Base-by-base conservation (phyloP, 2,113 vertebrate genomes). In the Toxotes chatareus region DNA sequence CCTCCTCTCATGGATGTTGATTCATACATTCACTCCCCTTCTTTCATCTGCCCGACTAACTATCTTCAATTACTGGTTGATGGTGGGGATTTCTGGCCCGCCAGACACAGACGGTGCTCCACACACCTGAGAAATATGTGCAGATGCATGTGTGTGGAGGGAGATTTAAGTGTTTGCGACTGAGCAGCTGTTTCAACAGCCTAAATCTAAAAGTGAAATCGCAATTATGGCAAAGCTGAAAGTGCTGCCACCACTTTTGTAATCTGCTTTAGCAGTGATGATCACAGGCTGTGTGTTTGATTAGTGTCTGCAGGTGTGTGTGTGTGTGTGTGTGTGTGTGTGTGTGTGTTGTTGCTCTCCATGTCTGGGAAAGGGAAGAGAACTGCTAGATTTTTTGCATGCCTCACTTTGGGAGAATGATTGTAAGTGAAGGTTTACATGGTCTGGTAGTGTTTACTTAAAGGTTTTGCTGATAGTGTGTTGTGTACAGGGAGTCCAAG, bases 81-180 rank as follows among this genome's bases (percentile, higher is more conserved):
- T 72, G 76, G 65, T 76, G 92, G 92, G 93, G 90, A 93, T 90
- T 93, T 93, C 81, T 90, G 64, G 64, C 86, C 80, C 56, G 60
- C 79, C 86, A 87, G 89, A 89, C 84, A 88, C 82, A 87, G 85
- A 79, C 83, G 3, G 32, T 11, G 5, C 51, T 84, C 27, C 40
- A 47, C 19, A 34, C 81, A 76, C 87, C 76, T 79, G 78, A 72
- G 68, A 79, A 36, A 62, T 61, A 13, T 49, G 38, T 77, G n/a
- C 11, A 31, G 19, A 23, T 76, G 0, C 19, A 3, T 76, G 72
- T 73, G 53, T 57, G 36, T 74, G 51, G 9, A 1, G 27, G 27
- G 27, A 27, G 36, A 71, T 56, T 34, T 40, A 59, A 64, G 71
- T 16, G 61, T 72, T 61, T 71, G 19, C 85, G 79, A 67, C 69